Base-by-base conservation (phyloP, 2,797 vertebrate genomes). In the Lophotriccus pileatus region DNA sequence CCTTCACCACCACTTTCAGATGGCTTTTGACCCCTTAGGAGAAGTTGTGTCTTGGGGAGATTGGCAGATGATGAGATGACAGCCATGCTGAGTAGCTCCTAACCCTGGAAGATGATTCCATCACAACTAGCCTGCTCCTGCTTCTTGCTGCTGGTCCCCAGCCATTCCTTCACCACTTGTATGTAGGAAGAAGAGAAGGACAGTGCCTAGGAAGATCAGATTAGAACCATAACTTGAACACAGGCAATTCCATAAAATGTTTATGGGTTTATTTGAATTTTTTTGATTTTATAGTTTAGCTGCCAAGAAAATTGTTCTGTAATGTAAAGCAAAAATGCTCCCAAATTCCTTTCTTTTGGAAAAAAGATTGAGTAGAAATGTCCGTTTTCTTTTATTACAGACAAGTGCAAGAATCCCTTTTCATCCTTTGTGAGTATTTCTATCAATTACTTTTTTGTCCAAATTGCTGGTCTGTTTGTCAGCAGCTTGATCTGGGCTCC, bases 91-190 rank as follows among this genome's bases (percentile, higher is more conserved):
- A 56, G 30, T 49, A 22, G 37, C 19, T 62, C n/a, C 44, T 27
- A 34, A 20, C 25, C 39, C 23, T 36, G 4, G 15, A 22, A 63
- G 56, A n/a, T 20, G 34, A 14, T 7, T 20, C 18, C 7, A 28
- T 13, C 32, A 6, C 5, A 3, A 20, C 52, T 60, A 55, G 34
- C 30, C 32, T 46, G 55, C 47, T 64, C 70, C 30, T 46, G 12
- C 43, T 59, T 67, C 67, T 41, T 6, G 2, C 30, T 21, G 34
- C 47, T 0, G 0, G 32, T 43, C 41, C 46, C 23, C 3, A 1
- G 34, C 23, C 30, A 24, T 6, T 16, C 47, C 13, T 1, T 6
- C 18, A 7, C 32, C 18, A 56, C 74, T 56, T 2, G 0, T 10
- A 25, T 9, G 28, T 4, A 6, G 9, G 44, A 43, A 25, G 41